Conservation (phyloP, 1,140 invertebrate genomes). For the Aphelinus atriplicis region DNA sequence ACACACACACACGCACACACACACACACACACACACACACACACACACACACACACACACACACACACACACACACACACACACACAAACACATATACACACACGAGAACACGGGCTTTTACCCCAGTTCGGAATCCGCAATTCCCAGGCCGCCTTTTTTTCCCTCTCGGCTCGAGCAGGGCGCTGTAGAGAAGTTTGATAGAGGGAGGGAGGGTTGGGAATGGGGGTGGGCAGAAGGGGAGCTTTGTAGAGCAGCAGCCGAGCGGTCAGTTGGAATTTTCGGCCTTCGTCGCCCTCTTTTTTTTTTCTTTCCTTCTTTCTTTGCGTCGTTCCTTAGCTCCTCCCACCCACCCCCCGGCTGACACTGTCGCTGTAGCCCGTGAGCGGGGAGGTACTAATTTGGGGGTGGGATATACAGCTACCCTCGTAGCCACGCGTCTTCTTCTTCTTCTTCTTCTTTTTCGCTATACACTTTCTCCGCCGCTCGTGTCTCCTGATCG, state of each 20-base stretch:
- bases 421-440: too few relatives aligned
- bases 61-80: constrained; percentile 43
- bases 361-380: background rate
- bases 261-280: constrained; percentile 59
- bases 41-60: constrained; percentile 43
- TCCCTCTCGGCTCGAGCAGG: background rate
- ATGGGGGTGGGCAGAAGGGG: constrained; percentile 28
- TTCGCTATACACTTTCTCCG: too few relatives aligned
- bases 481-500: too few relatives aligned
- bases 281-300: constrained; percentile 47
- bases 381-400: constrained; percentile 15
- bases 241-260: constrained; percentile 40
- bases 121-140: constrained; percentile 60
- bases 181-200: constrained; percentile 37
- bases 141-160: constrained; percentile 38
- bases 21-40: constrained; percentile 42
- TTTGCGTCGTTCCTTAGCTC: constrained; percentile 26
- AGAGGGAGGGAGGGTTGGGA: constrained; percentile 26
- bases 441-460: too few relatives aligned
- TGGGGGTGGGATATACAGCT: background rate
- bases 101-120: constrained; percentile 52
- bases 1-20: constrained; percentile 43
- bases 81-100: constrained; percentile 42
- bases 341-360: constrained; percentile 29
- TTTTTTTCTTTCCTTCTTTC: background rate